Conservation (phyloP, 2,113 vertebrate genomes). For the Corythornis cristatus region DNA sequence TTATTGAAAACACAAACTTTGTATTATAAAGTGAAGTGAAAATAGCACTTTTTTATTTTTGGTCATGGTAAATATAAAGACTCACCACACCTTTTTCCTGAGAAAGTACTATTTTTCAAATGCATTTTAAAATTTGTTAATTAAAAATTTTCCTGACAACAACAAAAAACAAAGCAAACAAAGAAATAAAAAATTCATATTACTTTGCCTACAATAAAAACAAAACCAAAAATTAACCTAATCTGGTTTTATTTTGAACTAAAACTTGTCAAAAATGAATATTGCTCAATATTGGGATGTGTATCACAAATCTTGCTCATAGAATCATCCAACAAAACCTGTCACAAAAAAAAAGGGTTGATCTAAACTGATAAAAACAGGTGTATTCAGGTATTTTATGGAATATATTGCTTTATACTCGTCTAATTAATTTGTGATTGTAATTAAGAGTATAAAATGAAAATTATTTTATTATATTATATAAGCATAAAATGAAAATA, state of each 20-base stretch:
- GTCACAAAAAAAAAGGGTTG: neutral
- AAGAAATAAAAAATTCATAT: neutral
- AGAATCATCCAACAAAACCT: fast-evolving
- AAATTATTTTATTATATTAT: neutral
- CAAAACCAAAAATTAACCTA: neutral
- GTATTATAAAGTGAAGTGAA: neutral
- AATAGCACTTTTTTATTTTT: neutral
- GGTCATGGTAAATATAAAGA: neutral
- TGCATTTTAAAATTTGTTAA: neutral
- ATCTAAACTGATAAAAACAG: neutral
- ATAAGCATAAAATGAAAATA: too few relatives aligned
- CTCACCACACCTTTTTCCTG: neutral
- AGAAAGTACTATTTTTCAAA: neutral
- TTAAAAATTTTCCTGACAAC: constrained; percentile 5
- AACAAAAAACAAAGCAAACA: neutral
- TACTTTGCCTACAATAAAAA: neutral
- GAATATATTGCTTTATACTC: neutral
- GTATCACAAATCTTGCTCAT: neutral
- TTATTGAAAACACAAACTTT: neutral
- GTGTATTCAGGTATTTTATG: neutral
- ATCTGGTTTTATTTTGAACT: neutral
- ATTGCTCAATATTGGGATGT: neutral
- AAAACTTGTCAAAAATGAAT: neutral
- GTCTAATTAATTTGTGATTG: neutral
- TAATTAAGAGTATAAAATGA: neutral